Percentiles rank a stretch among this genome's conserved stretches.
Evolutionary conservation across 2,888 invertebrate genomes (phyloP).

Genomic region (Tetranychus piercei): DNA sequence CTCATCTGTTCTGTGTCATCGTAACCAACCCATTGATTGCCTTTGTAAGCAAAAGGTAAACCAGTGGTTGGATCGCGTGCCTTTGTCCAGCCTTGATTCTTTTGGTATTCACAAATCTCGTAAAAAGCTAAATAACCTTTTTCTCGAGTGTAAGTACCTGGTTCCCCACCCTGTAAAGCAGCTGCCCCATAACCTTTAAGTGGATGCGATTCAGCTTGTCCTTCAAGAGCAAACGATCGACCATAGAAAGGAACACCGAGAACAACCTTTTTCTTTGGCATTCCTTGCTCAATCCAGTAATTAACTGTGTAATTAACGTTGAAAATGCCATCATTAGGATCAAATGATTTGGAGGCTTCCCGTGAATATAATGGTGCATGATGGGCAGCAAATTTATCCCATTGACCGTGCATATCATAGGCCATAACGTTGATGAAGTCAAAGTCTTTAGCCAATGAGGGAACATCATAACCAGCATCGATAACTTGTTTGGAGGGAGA

Average conservation of each 20-base stretch:
- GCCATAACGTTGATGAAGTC: conserved; percentile 82
- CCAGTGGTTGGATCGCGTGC: conserved; percentile 34
- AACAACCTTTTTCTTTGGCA: conserved; percentile 56
- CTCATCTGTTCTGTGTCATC: conserved; percentile 65
- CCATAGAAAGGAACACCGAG: conserved; percentile 54
- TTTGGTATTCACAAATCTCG: conserved; percentile 6
- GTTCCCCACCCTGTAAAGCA: not conserved
- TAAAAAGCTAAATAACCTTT: not conserved
- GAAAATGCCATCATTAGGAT: conserved; percentile 32
- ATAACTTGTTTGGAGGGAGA: conserved; percentile 82
- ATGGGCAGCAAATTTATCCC: conserved; percentile 78
- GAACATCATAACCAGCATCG: conserved; percentile 60
- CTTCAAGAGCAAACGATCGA: conserved; percentile 54
- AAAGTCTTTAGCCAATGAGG: conserved; percentile 38
- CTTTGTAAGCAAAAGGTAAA: conserved; percentile 72
- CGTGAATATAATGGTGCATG: conserved; percentile 66
- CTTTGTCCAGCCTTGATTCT: not conserved
- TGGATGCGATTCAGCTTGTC: conserved; percentile 26
- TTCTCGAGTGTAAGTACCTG: not conserved
- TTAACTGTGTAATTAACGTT: conserved; percentile 57
- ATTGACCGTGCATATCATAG: conserved; percentile 75
- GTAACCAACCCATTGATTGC: conserved; percentile 82
- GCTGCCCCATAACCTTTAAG: not conserved
- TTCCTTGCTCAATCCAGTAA: conserved; percentile 58
- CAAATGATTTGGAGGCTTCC: conserved; percentile 38